Percentiles rank a stretch among this genome's conserved stretches.
Conservation (phyloP, 2,888 invertebrate species). For the Plebejus argus region DNA sequence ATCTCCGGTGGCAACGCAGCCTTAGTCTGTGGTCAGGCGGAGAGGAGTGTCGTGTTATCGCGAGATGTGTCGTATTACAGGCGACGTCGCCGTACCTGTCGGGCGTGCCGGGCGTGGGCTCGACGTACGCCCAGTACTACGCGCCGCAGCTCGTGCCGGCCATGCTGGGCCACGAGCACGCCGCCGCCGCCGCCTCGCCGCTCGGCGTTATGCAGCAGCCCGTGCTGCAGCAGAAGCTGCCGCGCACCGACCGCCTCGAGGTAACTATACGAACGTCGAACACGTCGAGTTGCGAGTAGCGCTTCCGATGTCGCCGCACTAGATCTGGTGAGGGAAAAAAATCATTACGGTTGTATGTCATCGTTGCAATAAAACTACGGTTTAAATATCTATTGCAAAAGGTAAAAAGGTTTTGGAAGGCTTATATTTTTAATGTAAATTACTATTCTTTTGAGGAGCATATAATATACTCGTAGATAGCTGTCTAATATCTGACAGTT, state of each 20-base stretch:
- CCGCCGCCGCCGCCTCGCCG: conserved; percentile 88
- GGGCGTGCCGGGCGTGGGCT: conserved; percentile 93
- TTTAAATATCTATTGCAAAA: not conserved
- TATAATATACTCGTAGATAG: too few relatives aligned
- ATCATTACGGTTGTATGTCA: conserved; percentile 4
- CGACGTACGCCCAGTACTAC: conserved; percentile 95
- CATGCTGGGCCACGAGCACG: conserved; percentile 93
- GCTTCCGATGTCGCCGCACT: conserved; percentile 62
- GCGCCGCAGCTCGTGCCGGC: conserved; percentile 94
- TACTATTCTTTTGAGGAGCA: not conserved
- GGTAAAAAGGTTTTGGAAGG: not conserved
- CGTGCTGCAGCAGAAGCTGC: conserved; percentile 95
- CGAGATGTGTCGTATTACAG: conserved; percentile 69
- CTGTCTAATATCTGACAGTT: not conserved
- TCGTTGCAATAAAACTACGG: not conserved
- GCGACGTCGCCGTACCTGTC: conserved; percentile 96
- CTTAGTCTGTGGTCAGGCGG: not conserved
- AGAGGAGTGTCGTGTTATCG: not conserved
- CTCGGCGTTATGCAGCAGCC: conserved; percentile 93
- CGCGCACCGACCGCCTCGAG: conserved; percentile 97
- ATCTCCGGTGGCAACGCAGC: too few relatives aligned
- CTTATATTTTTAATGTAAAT: not conserved
- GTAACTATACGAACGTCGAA: conserved; percentile 81
- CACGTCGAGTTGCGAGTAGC: conserved; percentile 50
- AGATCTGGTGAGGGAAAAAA: conserved; percentile 22